These are phyloP conservation scores for Leguminivora glycinivorella DNA, from an alignment of 1,140 invertebrate species.

Conservation along the genomic window DNA sequence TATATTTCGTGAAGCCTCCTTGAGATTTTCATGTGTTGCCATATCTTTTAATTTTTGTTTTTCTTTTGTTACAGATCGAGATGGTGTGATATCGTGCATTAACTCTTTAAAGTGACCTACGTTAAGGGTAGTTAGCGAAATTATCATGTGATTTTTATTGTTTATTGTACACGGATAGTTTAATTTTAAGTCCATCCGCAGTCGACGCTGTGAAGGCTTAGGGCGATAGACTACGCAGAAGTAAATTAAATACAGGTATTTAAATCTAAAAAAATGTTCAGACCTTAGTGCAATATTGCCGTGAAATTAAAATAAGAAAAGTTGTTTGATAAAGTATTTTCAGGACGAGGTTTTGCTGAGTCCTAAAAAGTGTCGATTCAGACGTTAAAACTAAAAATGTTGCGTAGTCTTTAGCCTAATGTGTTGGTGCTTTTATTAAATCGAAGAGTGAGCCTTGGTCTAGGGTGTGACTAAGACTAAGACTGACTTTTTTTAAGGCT, in stretches of 20 bases:
- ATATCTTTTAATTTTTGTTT: neutral
- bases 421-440: neutral
- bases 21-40: too few relatives aligned
- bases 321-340: neutral
- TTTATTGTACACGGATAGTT: slow-evolving; percentile 55
- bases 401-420: neutral
- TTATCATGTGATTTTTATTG: slow-evolving; percentile 58
- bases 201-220: slow-evolving; percentile 19
- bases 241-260: neutral
- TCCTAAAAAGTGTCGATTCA: neutral
- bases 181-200: slow-evolving; percentile 39
- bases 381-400: neutral
- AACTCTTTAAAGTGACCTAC: slow-evolving; percentile 44
- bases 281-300: too few relatives aligned
- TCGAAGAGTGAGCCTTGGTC: neutral
- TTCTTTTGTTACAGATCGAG: slow-evolving; percentile 14
- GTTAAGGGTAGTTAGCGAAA: slow-evolving; percentile 57
- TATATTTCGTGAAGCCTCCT: neutral
- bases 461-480: neutral
- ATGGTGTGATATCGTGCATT: slow-evolving; percentile 42
- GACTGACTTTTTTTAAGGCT: slow-evolving; percentile 4
- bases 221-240: neutral
- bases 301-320: neutral
- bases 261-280: too few relatives aligned
- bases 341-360: neutral